Base-by-base conservation (phyloP, 1,140 invertebrate species). In the Diabrotica virgifera region DNA sequence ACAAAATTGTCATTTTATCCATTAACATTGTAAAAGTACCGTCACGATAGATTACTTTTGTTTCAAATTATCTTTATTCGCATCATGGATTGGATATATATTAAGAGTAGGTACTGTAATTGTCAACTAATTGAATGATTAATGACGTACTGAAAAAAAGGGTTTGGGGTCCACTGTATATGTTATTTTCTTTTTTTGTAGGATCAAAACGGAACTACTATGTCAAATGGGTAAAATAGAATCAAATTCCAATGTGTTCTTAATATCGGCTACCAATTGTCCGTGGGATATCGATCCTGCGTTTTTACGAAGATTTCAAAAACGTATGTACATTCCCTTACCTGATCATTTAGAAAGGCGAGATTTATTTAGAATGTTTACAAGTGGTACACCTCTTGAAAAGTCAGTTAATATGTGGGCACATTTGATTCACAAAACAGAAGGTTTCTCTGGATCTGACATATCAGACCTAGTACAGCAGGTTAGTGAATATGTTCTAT, bases 231-330 rank as follows among this genome's bases (percentile, higher is more conserved):
- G 82, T 66, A 80, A 64, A 56, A 69, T 76, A 35, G 78, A 79
- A 64, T 74, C 78, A 35, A 77, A 71, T 55, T 66, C 69, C n/a
- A 74, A 77, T 53, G 71, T 82, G 50, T 81, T 86, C 64, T 66
- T 87, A 5, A 72, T 87, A 36, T 83, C 82, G 72, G 85, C 86
- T 6, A 88, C 86, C 11, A 88, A 88, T 75, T 86, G 85, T 75
- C 86, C 86, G 5, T 87, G 86, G 86, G 85, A 87, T 62, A 74
- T 88, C 35, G 86, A 88, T 73, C 71, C 81, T 5, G 86, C 86
- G 8, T 85, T 87, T 68, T 68, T 86, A 35, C 73, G 86, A 66
- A 74, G 86, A 37, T 87, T 87, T 72, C 83, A 87, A 69, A 83
- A 82, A 69, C 77, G 82, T 38, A 81, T 87, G 36, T 86, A 84